Evolutionary conservation across 2,888 invertebrate species (phyloP).

Genomic region (Athetis lepigone): DNA sequence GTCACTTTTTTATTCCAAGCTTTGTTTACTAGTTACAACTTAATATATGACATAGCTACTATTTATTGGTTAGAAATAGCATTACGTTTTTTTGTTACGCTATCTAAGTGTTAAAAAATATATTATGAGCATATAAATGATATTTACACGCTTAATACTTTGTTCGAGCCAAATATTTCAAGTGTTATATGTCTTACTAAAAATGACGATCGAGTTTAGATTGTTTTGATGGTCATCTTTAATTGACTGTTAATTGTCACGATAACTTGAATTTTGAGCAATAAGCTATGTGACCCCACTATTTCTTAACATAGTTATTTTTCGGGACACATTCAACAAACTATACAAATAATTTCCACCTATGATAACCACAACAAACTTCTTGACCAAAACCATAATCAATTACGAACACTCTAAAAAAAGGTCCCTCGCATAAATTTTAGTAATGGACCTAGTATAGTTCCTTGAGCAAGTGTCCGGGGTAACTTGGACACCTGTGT

Average conservation of each 20-base stretch:
- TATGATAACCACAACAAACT: conserved; percentile 5
- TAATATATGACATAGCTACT: background rate
- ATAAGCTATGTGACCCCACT: background rate
- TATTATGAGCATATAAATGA: no score
- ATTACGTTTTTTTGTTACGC: background rate
- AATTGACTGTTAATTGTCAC: background rate
- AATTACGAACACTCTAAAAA: conserved; percentile 51
- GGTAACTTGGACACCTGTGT: conserved; percentile 59
- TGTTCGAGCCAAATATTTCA: no score
- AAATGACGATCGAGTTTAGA: no score
- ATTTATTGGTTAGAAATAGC: background rate
- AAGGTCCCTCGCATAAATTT: conserved; percentile 63
- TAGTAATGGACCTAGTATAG: conserved; percentile 55
- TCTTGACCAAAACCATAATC: conserved; percentile 23
- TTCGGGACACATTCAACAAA: background rate
- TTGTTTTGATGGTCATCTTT: background rate
- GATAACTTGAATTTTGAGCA: background rate
- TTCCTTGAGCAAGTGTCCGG: conserved; percentile 61
- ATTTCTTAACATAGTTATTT: no score
- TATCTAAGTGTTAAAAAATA: no score
- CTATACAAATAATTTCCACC: background rate
- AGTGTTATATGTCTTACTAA: no score
- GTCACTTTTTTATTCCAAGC: background rate
- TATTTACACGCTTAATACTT: no score
- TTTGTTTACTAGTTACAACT: background rate